A percentile compares a stretch with the other conserved stretches of the same genome.
Conservation (phyloP, 2,797 vertebrate species). For the Diglossa cyanea region DNA sequence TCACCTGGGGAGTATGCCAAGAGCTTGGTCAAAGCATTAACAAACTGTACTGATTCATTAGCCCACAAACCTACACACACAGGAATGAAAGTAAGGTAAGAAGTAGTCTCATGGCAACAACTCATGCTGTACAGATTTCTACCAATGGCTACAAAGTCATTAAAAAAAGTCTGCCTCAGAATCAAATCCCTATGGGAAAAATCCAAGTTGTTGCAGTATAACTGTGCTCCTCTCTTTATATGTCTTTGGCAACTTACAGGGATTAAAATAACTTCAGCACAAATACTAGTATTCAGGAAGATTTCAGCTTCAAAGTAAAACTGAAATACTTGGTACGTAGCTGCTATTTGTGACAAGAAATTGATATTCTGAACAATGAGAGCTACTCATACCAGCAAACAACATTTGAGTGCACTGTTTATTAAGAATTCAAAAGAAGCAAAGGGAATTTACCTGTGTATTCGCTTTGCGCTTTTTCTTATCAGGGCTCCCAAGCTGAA, state of each 20-base stretch:
- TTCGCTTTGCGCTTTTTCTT: conserved; percentile 86
- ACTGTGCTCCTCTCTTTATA: background rate
- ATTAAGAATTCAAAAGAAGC: background rate
- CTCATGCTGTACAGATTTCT: background rate
- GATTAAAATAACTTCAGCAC: background rate
- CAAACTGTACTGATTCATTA: background rate
- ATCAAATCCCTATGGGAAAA: conserved; percentile 23
- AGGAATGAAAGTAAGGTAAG: background rate
- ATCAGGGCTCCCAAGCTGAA: conserved; percentile 82
- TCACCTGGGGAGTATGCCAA: background rate
- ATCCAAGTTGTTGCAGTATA: background rate
- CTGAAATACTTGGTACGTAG: background rate
- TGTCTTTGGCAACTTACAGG: background rate
- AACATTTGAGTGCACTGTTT: background rate
- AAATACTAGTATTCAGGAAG: background rate
- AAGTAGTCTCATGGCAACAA: background rate
- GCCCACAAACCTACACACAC: background rate
- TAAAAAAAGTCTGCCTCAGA: background rate
- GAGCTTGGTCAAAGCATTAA: background rate
- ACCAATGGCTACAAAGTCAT: background rate
- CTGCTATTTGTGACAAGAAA: background rate
- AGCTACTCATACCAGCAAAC: background rate
- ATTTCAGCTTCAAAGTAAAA: background rate
- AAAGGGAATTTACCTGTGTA: conserved; percentile 76
- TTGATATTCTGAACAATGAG: background rate